Evolutionary conservation across 2,888 invertebrate genomes (phyloP).

Genomic region (Agrotis exclamationis): DNA sequence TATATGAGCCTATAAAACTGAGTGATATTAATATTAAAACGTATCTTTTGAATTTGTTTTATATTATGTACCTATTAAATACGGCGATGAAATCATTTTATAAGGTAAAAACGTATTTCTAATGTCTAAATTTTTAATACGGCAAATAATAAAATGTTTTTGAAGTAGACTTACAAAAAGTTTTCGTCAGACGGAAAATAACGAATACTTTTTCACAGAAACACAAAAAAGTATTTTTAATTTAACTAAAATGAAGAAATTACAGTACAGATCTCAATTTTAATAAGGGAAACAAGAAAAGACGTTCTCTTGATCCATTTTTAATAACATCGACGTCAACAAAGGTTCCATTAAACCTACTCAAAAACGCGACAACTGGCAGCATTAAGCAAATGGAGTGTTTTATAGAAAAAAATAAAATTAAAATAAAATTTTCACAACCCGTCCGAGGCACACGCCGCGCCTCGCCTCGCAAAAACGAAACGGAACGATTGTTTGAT

Average conservation of each 20-base stretch:
- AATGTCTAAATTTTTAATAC: constrained; percentile 33
- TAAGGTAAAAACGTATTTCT: constrained; percentile 35
- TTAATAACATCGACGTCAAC: constrained; percentile 36
- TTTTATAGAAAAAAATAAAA: constrained; percentile 65
- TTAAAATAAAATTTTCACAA: constrained; percentile 68
- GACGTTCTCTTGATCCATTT: not conserved
- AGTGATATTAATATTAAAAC: constrained; percentile 77
- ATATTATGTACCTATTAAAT: constrained; percentile 38
- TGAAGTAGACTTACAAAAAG: not conserved
- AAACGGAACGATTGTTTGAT: constrained; percentile 85
- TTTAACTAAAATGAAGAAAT: not conserved
- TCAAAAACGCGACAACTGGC: constrained; percentile 70
- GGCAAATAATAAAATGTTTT: constrained; percentile 5
- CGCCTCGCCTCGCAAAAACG: constrained; percentile 72
- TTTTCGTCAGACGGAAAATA: not conserved
- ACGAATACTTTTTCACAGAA: not conserved
- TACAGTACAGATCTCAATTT: not conserved
- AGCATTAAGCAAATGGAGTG: constrained; percentile 76
- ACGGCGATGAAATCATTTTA: constrained; percentile 27
- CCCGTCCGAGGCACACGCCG: constrained; percentile 63
- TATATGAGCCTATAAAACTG: constrained; percentile 80
- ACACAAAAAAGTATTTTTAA: constrained; percentile 7
- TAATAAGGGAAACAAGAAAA: constrained; percentile 4
- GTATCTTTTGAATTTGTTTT: constrained; percentile 63
- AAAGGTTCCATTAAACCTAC: constrained; percentile 63